Conservation (phyloP, 2,113 vertebrate species). For the Ranitomeya imitator region DNA sequence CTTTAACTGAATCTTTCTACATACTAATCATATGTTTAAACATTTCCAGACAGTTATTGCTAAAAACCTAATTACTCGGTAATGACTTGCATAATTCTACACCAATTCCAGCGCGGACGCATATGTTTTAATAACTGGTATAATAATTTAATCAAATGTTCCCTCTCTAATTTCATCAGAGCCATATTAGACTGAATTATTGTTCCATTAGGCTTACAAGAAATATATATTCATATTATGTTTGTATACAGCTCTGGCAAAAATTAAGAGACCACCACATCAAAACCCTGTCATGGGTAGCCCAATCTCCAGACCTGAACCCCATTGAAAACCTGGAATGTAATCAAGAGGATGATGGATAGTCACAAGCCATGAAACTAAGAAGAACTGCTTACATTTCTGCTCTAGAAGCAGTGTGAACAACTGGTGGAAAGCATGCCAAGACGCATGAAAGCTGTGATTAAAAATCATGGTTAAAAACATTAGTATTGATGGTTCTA, state of each 20-base stretch:
- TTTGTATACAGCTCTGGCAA: background rate
- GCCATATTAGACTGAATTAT: background rate
- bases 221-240: constrained; percentile 1
- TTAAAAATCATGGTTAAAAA: too few relatives aligned
- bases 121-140: constrained; percentile 52
- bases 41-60: constrained; percentile 55
- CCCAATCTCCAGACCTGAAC: too few relatives aligned
- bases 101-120: constrained; percentile 47
- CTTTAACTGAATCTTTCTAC: constrained; percentile 42
- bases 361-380: too few relatives aligned
- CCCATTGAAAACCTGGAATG: too few relatives aligned
- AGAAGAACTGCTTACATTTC: too few relatives aligned
- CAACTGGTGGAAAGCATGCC: too few relatives aligned
- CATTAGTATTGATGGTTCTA: too few relatives aligned
- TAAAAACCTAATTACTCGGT: constrained; percentile 56
- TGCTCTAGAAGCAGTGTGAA: too few relatives aligned
- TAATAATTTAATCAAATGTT: constrained; percentile 34
- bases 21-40: constrained; percentile 56
- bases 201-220: background rate
- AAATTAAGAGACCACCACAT: too few relatives aligned
- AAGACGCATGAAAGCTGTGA: too few relatives aligned
- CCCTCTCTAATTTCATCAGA: constrained; percentile 21
- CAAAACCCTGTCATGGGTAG: too few relatives aligned
- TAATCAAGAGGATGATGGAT: too few relatives aligned
- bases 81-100: constrained; percentile 56